Base-by-base conservation (phyloP, 2,888 invertebrate species). In the Uropetala carovei region DNA sequence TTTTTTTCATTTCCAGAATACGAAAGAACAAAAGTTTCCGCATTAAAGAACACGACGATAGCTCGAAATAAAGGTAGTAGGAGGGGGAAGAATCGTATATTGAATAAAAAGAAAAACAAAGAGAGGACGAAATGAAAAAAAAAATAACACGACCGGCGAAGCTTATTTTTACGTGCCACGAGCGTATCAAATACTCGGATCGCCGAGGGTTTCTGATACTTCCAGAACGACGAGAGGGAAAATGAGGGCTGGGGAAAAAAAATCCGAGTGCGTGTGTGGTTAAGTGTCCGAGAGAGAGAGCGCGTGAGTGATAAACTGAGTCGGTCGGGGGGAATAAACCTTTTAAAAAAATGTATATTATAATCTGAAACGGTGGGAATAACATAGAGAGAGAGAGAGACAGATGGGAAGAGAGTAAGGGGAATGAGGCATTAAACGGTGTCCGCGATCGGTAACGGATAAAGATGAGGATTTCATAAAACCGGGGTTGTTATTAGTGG, bases 21-120 rank as follows among this genome's bases (percentile, higher is more conserved):
- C 60, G 64, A 89, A 56, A 89, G 43, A 89, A 89, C 89, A 27
- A 75, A 75, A 75, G 27, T 89, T 89, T 89, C n/a, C 43, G 11
- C 68, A 89, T 64, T 30, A 64, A 64, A 59, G 9, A 75, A 75
- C 10, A 18, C 22, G 27, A 13, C n/a, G 68, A 11, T 16, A n/a
- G 7, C 18, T n/a, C 22, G 68, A n/a, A 68, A 68, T n/a, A 68
- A 43, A 59, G 22, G n/a, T 27, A 59, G 27, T 0, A 18, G 27
- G n/a, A 13, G 58, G 18, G 27, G 16, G 58, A 22, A 85, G 11
- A 59, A 59, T 22, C 13, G 5, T 86, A 81, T 58, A 57, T 5
- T 22, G 59, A 27, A 13, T 14, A 27, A 14, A 57, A 1, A 56
- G 57, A 58, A 22, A 60, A 60, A 16, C 4, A 59, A 60, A 30